Base-by-base conservation (phyloP, 2,113 vertebrate genomes). In the Theropithecus gelada region DNA sequence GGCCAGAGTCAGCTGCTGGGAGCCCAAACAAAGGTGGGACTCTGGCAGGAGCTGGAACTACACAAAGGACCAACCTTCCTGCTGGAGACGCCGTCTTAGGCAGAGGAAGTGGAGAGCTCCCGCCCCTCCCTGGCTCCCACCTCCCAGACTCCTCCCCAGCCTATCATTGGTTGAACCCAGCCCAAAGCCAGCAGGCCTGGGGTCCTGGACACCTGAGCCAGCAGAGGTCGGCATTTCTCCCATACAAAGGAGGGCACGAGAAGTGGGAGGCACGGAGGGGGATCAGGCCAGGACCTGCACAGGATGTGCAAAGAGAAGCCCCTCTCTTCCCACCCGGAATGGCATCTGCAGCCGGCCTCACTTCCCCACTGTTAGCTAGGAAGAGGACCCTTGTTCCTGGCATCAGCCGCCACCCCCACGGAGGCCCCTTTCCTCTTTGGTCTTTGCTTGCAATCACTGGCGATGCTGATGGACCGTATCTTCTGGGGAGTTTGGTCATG, bases 101-200 rank as follows among this genome's bases (percentile, higher is more conserved):
- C 50, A 9, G 61, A 55, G 40, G 43, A 9, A 2, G 6, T 0
- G 8, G 7, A 32, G 27, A 32, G 0, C 40, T 1, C 72, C n/a
- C 7, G 0, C 17, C 43, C 40, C 70, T 22, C 66, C 23, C 12
- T 4, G 35, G 57, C 23, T 40, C 14, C 3, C 6, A 5, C 43
- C 75, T 32, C n/a, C 16, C 22, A 9, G 13, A 3, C 68, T 30
- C 59, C 68, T 87, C 25, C 59, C 8, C 6, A 22, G 23, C 23
- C 17, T 48, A 5, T n/a, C 18, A 0, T 11, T 25, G 90, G 12
- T 10, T 30, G 40, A 64, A 12, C 61, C 57, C 43, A 88, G 52
- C 25, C 9, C 1, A 32, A 20, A 32, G 9, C 17, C 68, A 6
- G 50, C 68, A 68, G 75, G 35, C n/a, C 30, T 32, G 45, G 32